Evolutionary conservation across 2,888 invertebrate species (phyloP), one percentile per base, ranked within the genome.

Genomic region (Phrixothrix hirtus): DNA sequence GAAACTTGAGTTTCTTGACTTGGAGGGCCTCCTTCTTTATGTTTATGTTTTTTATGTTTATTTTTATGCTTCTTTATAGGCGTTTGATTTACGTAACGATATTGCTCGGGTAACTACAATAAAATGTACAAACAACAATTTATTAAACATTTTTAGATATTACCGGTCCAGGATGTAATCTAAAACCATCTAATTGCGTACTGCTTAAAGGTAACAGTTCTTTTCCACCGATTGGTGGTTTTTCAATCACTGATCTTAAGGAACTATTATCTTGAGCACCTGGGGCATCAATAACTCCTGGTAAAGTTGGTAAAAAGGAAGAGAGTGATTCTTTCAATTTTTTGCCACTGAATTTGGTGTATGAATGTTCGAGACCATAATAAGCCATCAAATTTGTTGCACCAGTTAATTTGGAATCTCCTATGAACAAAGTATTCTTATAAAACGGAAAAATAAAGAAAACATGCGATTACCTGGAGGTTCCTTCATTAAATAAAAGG

Each of bases 401-500:
- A 59, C 97, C 97, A 57, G 96, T 97, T 65, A 95, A 78, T 77
- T 95, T 94, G 75, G 91, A 91, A 81, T 92, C 90, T 77, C 85
- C 93, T 91, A n/a, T n/a, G n/a, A n/a, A n/a, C n/a, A n/a, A n/a
- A n/a, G n/a, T n/a, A n/a, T 39, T 17, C 17, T 15, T 17, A 11
- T 7, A 12, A 36, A 42, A 41, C 32, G 13, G 30, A 34, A 39
- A 52, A 5, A 48, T 39, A 25, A 29, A 29, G 15, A 44, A 52
- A 30, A 1, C 1, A 3, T 38, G 29, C 45, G 26, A 45, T 35
- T 73, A 91, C 92, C 88, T 80, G 93, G 93, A 71, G 92, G 91
- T 79, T 95, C 95, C 83, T 94, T 95, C 89, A 96, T 92, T 76
- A 97, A 88, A 81, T 97, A 97, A 79, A 97, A 97, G 68, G 96